Evolutionary conservation across 2,113 vertebrate genomes (phyloP).

Genomic region (Gavialis gangeticus): DNA sequence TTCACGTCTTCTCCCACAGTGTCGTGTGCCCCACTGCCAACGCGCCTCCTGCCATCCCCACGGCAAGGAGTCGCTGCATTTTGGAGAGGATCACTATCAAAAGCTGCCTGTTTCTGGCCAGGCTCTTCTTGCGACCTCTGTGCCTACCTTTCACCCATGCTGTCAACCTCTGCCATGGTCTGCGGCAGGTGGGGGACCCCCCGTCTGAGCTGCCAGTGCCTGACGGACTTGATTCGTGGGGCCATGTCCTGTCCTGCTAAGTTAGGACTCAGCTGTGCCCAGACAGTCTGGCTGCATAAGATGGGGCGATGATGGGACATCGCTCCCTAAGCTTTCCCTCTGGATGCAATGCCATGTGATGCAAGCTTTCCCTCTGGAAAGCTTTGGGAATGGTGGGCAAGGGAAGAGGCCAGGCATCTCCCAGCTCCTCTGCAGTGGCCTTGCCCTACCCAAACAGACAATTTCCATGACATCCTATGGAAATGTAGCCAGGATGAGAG

Average conservation of each 20-base stretch:
- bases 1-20: neutral
- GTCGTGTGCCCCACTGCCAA: neutral
- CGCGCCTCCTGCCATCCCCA: neutral
- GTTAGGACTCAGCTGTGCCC: neutral
- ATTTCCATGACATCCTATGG: neutral
- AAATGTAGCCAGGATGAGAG: neutral
- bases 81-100: neutral
- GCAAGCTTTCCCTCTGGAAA: neutral
- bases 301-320: too few relatives aligned
- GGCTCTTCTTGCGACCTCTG: neutral
- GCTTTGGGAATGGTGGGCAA: neutral
- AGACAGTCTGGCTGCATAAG: neutral
- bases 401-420: neutral
- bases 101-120: neutral
- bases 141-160: neutral
- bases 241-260: neutral
- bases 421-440: neutral
- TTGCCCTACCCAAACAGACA: neutral
- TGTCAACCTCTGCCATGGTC: neutral
- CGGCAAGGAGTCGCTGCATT: too few relatives aligned
- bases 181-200: neutral
- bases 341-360: too few relatives aligned
- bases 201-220: neutral
- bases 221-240: neutral
- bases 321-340: too few relatives aligned